phyloP scores from a whole-genome alignment of 2,797 vertebrate species.

The Sphenopsis melanotis region DNA sequence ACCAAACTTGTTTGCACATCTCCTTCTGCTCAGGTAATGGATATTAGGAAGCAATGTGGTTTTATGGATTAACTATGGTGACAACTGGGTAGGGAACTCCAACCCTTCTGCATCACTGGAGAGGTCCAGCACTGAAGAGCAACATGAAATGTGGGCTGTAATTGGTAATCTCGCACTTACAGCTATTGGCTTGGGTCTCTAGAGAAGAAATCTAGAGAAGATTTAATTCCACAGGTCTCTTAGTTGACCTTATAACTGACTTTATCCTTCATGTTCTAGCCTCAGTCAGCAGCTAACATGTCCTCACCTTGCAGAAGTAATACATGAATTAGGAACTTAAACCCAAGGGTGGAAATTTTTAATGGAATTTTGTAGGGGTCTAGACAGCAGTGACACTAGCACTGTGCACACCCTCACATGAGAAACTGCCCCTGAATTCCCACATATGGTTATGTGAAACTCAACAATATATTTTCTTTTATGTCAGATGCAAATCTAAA shows the following conservation, averaged over 20 bases:
- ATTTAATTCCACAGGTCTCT: not conserved
- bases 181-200: not conserved
- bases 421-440: not conserved
- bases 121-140: not conserved
- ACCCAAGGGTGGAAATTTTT: not conserved
- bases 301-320: not conserved
- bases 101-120: not conserved
- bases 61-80: not conserved
- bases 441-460: not conserved
- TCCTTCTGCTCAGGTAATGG: not conserved
- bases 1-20: not conserved
- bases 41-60: not conserved
- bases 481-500: not conserved
- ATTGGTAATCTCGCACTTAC: not conserved
- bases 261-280: not conserved
- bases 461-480: not conserved
- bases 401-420: not conserved
- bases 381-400: not conserved
- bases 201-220: not conserved
- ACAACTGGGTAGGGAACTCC: not conserved
- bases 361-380: not conserved
- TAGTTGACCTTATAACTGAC: not conserved
- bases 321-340: not conserved
- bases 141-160: not conserved
- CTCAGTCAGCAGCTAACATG: accelerated